Evolutionary conservation across 2,113 vertebrate species (phyloP).

Genomic region (Ammodytes dubius): DNA sequence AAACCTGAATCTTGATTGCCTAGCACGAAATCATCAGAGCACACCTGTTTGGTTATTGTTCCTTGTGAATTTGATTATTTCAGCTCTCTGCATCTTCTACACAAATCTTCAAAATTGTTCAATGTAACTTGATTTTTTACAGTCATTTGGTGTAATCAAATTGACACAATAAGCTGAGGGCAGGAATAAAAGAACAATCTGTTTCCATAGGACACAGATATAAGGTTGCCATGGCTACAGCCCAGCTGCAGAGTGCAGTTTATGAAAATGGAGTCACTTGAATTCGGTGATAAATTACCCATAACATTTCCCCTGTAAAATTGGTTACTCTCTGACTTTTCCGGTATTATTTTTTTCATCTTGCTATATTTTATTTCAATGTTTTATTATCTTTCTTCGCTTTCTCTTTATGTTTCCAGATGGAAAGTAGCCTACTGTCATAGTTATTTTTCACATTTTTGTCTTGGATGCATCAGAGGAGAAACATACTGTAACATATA

Average conservation of each 20-base stretch:
- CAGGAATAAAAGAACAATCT: constrained; percentile 53
- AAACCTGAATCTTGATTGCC: background rate
- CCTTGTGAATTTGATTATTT: background rate
- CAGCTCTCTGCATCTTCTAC: background rate
- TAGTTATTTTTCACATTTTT: background rate
- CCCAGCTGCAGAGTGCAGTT: constrained; percentile 46
- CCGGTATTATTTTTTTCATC: constrained; percentile 27
- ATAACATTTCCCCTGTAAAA: constrained; percentile 42
- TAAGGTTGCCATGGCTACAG: constrained; percentile 74
- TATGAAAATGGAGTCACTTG: constrained; percentile 50
- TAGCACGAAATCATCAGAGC: background rate
- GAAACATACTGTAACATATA: background rate
- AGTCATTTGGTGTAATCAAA: constrained; percentile 47
- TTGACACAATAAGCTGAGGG: constrained; percentile 52
- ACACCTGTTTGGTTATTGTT: background rate
- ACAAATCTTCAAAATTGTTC: too few species aligned
- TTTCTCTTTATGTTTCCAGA: constrained; percentile 3
- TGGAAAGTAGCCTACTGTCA: background rate
- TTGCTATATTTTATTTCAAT: constrained; percentile 29
- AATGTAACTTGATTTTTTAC: constrained; percentile 16
- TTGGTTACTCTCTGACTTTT: constrained; percentile 31
- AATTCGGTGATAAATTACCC: constrained; percentile 49
- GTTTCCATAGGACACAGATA: constrained; percentile 45
- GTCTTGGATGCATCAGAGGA: background rate
- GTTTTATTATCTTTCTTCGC: constrained; percentile 27